Percentiles rank a stretch among this genome's conserved stretches.
Conservation (phyloP, 2,888 invertebrate species). For the Tanytarsus gracilentus region DNA sequence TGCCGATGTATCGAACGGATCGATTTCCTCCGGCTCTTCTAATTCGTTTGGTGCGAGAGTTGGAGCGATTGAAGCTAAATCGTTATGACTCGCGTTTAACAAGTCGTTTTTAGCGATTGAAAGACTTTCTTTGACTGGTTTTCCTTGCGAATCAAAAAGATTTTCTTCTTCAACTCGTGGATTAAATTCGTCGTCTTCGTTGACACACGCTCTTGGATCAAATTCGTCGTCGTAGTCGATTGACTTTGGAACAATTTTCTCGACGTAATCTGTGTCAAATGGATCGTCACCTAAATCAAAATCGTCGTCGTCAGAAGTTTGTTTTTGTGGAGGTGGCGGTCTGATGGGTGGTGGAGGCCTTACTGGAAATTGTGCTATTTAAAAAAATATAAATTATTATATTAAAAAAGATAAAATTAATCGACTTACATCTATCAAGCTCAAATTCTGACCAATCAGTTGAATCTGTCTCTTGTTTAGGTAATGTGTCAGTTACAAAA, state of each 20-base stretch:
- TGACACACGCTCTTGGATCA: constrained; percentile 43
- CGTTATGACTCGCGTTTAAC: constrained; percentile 66
- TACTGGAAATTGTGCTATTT: constrained; percentile 32
- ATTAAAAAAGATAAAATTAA: constrained; percentile 31
- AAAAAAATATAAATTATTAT: background rate
- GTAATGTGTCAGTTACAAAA: constrained; percentile 65
- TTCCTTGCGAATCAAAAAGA: background rate
- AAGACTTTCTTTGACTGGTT: background rate
- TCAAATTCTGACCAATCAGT: constrained; percentile 60
- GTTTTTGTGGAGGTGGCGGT: constrained; percentile 32
- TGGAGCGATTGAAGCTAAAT: constrained; percentile 48
- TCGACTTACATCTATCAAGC: constrained; percentile 47
- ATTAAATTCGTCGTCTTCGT: constrained; percentile 46
- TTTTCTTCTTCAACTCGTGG: constrained; percentile 17
- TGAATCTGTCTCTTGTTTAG: constrained; percentile 45
- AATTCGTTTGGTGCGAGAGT: constrained; percentile 53
- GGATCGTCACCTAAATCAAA: constrained; percentile 56
- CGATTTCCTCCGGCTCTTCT: constrained; percentile 49
- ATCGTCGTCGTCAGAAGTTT: constrained; percentile 43
- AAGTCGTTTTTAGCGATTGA: constrained; percentile 49
- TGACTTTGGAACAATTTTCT: constrained; percentile 60
- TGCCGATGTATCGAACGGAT: constrained; percentile 80
- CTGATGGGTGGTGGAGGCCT: constrained; percentile 41
- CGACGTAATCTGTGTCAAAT: constrained; percentile 77
- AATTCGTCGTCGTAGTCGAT: constrained; percentile 44